Evolutionary conservation across 2,797 vertebrate genomes (phyloP), one percentile per base, ranked within the genome.

Genomic region (Macropodus opercularis): DNA sequence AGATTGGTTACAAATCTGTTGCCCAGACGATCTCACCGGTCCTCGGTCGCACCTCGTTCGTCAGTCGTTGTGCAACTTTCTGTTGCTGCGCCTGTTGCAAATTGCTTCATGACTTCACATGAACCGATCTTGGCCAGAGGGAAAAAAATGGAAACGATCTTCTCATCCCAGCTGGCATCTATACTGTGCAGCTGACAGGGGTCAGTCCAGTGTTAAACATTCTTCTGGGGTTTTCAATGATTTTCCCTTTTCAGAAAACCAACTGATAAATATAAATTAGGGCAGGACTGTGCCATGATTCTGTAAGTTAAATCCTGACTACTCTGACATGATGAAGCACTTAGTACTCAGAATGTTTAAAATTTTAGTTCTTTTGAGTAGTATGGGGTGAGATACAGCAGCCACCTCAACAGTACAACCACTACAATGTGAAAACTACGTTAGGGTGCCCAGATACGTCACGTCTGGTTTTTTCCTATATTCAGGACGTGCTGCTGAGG

Each of bases 241-340:
- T 17, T 5, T 2, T 10, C 13, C n/a, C n/a, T n/a, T n/a, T n/a
- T n/a, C n/a, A n/a, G n/a, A n/a, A n/a, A n/a, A n/a, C n/a, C n/a
- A n/a, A n/a, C n/a, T n/a, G n/a, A n/a, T n/a, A n/a, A n/a, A n/a
- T n/a, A 62, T 22, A 24, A 23, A 34, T 32, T 0, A 0, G 34
- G 31, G 21, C 36, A 14, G 17, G 31, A 56, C 36, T 63, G 72
- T 78, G 79, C 63, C 63, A 43, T 69, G 46, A 59, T 43, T 62
- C 41, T 50, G 15, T 9, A 19, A 69, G 40, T 39, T 44, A 29
- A 63, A 59, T 26, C 17, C 48, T 1, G 5, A 70, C 24, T 44
- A 41, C 29, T 50, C 52, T 27, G 27, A 42, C 50, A 40, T 2
- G 14, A 57, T 17, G 5, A 15, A 67, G 72, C 65, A 75, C 65